Percentiles rank a stretch among this genome's conserved stretches.
These are phyloP conservation scores for Silurus lanzhouensis DNA, from an alignment of 2,797 vertebrate genomes.

Conservation along the genomic window DNA sequence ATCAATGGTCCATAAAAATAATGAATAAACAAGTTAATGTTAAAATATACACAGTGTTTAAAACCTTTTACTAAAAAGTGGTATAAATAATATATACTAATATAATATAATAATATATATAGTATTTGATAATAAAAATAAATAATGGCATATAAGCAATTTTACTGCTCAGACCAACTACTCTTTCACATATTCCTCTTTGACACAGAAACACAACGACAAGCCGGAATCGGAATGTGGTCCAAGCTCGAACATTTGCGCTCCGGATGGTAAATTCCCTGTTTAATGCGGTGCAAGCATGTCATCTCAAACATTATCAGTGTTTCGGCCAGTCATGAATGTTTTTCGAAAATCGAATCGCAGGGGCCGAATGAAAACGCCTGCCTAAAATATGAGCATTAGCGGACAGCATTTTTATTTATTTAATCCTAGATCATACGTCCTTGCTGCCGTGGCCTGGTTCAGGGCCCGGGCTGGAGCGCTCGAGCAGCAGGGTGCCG, in stretches of 20 bases:
- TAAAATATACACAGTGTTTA: neutral
- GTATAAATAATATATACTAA: neutral
- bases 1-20: neutral
- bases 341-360: conserved; percentile 60
- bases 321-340: conserved; percentile 52
- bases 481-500: conserved; percentile 47
- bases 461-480: conserved; percentile 53
- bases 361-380: conserved; percentile 45
- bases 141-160: neutral
- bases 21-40: no score
- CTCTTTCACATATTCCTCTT: conserved; percentile 23
- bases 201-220: conserved; percentile 46
- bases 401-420: conserved; percentile 6
- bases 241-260: conserved; percentile 51
- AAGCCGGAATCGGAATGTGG: conserved; percentile 57
- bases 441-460: conserved; percentile 59
- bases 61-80: neutral
- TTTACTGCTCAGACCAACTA: neutral
- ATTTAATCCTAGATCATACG: conserved; percentile 30
- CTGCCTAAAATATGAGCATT: neutral
- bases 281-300: conserved; percentile 44
- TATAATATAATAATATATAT: neutral
- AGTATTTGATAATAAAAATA: neutral
- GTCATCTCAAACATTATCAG: conserved; percentile 51
- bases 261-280: conserved; percentile 46